A percentile compares a stretch with the other conserved stretches of the same genome.
Conservation (phyloP, 23 tunicate species). For the Aplidium turbinatum region DNA sequence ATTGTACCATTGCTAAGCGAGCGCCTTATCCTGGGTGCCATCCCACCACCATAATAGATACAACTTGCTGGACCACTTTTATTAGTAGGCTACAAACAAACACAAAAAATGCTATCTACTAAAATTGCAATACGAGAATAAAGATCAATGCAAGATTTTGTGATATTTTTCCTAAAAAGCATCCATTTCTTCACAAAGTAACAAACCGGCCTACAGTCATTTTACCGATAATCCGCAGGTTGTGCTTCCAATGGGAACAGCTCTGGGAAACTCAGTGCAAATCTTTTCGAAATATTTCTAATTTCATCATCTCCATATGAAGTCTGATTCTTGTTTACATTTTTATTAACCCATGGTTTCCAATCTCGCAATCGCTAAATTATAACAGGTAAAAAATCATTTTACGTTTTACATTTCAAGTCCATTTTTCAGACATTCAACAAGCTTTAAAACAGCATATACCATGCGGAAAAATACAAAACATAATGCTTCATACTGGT, state of each 20-base stretch:
- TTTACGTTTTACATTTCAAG: neutral
- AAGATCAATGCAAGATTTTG: no score
- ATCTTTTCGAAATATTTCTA: conserved; percentile 11
- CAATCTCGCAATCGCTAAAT: conserved; percentile 8
- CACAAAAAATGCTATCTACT: no score
- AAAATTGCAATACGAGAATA: no score
- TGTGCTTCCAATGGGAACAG: neutral
- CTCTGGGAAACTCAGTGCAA: conserved; percentile 10
- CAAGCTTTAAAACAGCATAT: neutral
- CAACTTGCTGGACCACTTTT: no score
- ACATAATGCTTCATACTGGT: neutral
- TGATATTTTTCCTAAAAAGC: no score
- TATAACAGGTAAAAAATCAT: neutral
- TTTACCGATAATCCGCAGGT: conserved; percentile 11
- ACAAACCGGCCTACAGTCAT: no score
- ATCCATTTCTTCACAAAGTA: no score
- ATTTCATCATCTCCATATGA: conserved; percentile 24
- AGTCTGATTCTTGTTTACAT: conserved; percentile 25
- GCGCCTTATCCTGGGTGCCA: no score
- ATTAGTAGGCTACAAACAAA: no score
- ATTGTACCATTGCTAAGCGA: no score
- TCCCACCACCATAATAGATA: no score
- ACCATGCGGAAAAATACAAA: neutral
- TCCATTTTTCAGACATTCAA: neutral
- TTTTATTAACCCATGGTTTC: conserved; percentile 7